Conservation (phyloP, 2,113 vertebrate species). For the Crotalus horridus region DNA sequence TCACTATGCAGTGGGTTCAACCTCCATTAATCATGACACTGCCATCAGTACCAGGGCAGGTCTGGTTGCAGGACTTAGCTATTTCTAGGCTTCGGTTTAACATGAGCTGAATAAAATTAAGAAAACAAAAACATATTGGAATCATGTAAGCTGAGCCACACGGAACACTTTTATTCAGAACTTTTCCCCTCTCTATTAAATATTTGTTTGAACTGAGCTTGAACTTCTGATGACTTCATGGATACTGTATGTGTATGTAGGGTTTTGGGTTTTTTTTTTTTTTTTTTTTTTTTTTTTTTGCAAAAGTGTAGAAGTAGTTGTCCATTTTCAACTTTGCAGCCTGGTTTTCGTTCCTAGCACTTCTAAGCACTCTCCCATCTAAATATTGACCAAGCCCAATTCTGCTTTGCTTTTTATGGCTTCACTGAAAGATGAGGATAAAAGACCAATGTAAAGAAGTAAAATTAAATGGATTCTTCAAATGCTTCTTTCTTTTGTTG, state of each 20-base stretch:
- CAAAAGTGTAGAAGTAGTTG: background rate
- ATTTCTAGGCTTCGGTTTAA: background rate
- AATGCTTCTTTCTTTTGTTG: slow-evolving; percentile 6
- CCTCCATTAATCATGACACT: background rate
- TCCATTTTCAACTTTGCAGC: background rate
- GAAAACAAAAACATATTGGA: background rate
- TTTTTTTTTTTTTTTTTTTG: background rate
- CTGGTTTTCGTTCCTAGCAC: background rate
- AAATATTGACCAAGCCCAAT: background rate
- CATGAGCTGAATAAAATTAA: background rate
- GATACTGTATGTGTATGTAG: background rate
- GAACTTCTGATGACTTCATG: background rate
- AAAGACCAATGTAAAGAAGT: background rate
- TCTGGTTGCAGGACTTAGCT: background rate
- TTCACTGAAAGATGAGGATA: background rate
- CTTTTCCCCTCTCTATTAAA: background rate
- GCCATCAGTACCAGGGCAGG: background rate
- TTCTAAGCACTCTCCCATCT: background rate
- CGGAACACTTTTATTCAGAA: background rate
- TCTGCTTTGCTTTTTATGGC: background rate
- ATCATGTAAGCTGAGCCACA: background rate
- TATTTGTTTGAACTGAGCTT: background rate
- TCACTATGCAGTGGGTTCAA: background rate
- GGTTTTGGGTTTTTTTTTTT: no score
- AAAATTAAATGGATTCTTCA: background rate